A percentile compares a stretch with the other conserved stretches of the same genome.
phyloP scores from a whole-genome alignment of 1,140 invertebrate genomes.

The Bombus huntii region DNA sequence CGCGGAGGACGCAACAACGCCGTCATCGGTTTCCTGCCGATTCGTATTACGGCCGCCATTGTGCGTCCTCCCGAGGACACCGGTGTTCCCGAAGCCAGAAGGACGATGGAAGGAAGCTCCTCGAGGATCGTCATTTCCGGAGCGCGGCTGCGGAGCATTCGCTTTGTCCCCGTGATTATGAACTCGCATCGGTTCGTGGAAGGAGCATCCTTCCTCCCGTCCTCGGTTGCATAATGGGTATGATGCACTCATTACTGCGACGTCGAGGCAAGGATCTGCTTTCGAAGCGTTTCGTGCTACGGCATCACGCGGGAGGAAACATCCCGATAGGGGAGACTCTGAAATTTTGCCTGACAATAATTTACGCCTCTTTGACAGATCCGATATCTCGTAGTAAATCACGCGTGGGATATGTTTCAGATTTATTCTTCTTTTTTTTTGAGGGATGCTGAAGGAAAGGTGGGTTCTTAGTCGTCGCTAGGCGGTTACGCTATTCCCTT shows the following conservation, averaged over 20 bases:
- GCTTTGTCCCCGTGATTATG: slow-evolving; percentile 65
- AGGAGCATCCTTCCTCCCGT: slow-evolving; percentile 35
- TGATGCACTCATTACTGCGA: slow-evolving; percentile 52
- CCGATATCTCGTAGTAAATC: no score
- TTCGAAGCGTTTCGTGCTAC: slow-evolving; percentile 35
- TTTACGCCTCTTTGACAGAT: not conserved
- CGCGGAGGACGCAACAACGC: slow-evolving; percentile 46
- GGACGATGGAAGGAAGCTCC: slow-evolving; percentile 49
- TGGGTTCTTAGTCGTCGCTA: not conserved
- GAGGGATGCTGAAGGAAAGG: no score
- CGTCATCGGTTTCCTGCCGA: slow-evolving; percentile 62
- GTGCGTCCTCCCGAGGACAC: slow-evolving; percentile 42
- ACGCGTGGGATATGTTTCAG: not conserved
- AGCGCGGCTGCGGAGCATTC: slow-evolving; percentile 42
- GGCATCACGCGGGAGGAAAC: not conserved
- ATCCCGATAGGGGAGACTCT: not conserved
- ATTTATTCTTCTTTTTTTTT: not conserved
- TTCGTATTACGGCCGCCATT: slow-evolving; percentile 53
- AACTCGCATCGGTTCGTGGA: slow-evolving; percentile 61
- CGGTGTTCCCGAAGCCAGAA: not conserved
- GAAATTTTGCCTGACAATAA: not conserved
- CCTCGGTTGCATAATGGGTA: slow-evolving; percentile 56
- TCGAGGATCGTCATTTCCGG: slow-evolving; percentile 66
- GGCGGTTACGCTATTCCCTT: not conserved
- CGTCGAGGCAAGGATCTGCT: slow-evolving; percentile 30